Percentiles rank a stretch among this genome's conserved stretches.
Conservation (phyloP, 2,113 vertebrate species). For the Rhineura floridana region DNA sequence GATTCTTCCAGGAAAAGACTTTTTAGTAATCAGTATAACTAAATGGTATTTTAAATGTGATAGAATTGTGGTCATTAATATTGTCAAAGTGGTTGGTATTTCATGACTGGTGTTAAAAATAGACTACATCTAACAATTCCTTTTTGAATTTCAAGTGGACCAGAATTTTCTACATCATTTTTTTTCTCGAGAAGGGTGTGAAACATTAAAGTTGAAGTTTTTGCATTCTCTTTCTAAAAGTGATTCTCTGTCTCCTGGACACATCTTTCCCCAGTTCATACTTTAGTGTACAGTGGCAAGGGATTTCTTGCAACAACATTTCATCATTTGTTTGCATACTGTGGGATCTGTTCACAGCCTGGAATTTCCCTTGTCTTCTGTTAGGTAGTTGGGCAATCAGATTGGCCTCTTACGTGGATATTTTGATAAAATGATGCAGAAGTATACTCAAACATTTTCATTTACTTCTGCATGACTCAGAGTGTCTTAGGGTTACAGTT, state of each 20-base stretch:
- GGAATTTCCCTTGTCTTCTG: not conserved
- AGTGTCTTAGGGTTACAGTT: not conserved
- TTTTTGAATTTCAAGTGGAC: not conserved
- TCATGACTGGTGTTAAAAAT: slow-evolving; percentile 25
- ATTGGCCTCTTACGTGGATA: not conserved
- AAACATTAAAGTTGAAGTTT: not conserved
- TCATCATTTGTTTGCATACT: not conserved
- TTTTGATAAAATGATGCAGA: not conserved
- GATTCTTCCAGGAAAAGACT: slow-evolving; percentile 19
- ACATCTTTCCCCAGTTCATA: not conserved
- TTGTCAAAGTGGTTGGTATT: slow-evolving; percentile 28
- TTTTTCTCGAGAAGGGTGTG: not conserved
- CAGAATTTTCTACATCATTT: not conserved
- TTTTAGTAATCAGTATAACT: slow-evolving; percentile 36
- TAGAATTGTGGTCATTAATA: slow-evolving; percentile 40
- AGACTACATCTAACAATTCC: slow-evolving; percentile 16
- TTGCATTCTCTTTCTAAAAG: not conserved
- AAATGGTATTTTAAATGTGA: slow-evolving; percentile 43
- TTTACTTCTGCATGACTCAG: not conserved
- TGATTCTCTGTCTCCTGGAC: not conserved
- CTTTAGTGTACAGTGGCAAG: not conserved
- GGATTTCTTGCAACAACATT: not conserved
- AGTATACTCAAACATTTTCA: not conserved
- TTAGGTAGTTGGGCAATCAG: not conserved
- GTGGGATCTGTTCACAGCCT: not conserved